Percentiles rank a stretch among this genome's conserved stretches.
phyloP scores from a whole-genome alignment of 2,113 vertebrate genomes.

The Gasterosteus aculeatus region DNA sequence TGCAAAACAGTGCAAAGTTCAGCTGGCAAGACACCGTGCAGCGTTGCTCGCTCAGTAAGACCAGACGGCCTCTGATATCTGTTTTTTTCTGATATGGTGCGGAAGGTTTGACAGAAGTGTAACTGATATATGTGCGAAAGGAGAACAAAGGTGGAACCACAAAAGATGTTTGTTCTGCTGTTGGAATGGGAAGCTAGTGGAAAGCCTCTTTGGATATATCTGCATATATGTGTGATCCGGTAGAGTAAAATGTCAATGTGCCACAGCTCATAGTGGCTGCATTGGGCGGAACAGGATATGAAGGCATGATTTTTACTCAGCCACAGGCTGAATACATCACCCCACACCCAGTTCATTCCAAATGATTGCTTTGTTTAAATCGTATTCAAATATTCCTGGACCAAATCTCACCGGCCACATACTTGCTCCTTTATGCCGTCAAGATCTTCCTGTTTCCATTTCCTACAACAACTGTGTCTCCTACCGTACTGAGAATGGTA shows the following conservation, averaged over 20 bases:
- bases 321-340: slow-evolving; percentile 21
- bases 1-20: not conserved
- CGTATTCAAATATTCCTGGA: slow-evolving; percentile 13
- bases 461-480: slow-evolving; percentile 20
- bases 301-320: slow-evolving; percentile 16
- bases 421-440: not conserved
- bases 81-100: not conserved
- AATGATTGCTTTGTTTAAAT: slow-evolving; percentile 32
- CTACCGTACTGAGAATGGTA: slow-evolving; percentile 21
- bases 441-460: not conserved
- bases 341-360: slow-evolving; percentile 25
- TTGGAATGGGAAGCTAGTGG: slow-evolving; percentile 6
- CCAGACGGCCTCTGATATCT: no score
- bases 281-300: slow-evolving; percentile 22
- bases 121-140: not conserved
- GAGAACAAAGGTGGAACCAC: not conserved
- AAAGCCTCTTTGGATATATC: not conserved
- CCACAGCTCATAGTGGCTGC: slow-evolving; percentile 18
- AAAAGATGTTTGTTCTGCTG: not conserved
- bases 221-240: slow-evolving; percentile 6
- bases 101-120: slow-evolving; percentile 1
- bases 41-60: not conserved
- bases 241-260: slow-evolving; percentile 41
- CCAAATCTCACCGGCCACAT: slow-evolving; percentile 2
- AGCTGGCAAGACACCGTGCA: not conserved